These are phyloP conservation scores for Pantherophis vulpinus DNA, from an alignment of 2,797 vertebrate species.

Conservation along the genomic window DNA sequence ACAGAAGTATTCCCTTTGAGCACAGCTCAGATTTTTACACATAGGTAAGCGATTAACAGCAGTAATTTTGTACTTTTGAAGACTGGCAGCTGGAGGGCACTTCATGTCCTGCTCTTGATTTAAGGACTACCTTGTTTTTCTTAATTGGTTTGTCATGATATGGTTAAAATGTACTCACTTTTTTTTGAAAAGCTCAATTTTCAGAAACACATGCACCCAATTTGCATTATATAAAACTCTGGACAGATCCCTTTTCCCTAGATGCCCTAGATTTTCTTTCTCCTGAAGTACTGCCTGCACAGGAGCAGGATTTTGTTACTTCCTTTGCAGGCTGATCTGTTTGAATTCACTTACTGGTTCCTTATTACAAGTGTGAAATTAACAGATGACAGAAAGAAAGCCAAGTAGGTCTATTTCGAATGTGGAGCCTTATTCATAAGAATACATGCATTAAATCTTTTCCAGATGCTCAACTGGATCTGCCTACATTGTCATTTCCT, in stretches of 20 bases:
- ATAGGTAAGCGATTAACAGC: background rate
- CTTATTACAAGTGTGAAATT: conserved; percentile 50
- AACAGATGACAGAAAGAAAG: conserved; percentile 54
- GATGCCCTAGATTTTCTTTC: conserved; percentile 30
- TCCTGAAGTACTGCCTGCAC: conserved; percentile 53
- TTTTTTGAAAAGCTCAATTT: background rate
- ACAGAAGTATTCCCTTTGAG: background rate
- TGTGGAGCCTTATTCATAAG: conserved; percentile 35
- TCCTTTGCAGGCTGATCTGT: conserved; percentile 56
- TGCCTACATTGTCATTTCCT: conserved; percentile 32
- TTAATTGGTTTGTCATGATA: background rate
- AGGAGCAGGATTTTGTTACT: conserved; percentile 67
- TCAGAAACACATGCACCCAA: background rate
- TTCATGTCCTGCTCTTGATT: background rate
- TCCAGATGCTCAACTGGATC: conserved; percentile 63
- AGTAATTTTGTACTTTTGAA: accelerated
- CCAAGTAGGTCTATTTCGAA: conserved; percentile 52
- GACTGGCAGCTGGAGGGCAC: background rate
- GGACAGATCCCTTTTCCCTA: conserved; percentile 33
- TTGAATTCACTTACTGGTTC: conserved; percentile 51
- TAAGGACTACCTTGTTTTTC: background rate
- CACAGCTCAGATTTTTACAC: background rate
- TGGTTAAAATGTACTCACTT: conserved; percentile 7
- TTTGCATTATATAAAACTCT: background rate
- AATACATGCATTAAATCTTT: conserved; percentile 40